Evolutionary conservation across 2,888 invertebrate species (phyloP).

Genomic region (Polyploca ridens): DNA sequence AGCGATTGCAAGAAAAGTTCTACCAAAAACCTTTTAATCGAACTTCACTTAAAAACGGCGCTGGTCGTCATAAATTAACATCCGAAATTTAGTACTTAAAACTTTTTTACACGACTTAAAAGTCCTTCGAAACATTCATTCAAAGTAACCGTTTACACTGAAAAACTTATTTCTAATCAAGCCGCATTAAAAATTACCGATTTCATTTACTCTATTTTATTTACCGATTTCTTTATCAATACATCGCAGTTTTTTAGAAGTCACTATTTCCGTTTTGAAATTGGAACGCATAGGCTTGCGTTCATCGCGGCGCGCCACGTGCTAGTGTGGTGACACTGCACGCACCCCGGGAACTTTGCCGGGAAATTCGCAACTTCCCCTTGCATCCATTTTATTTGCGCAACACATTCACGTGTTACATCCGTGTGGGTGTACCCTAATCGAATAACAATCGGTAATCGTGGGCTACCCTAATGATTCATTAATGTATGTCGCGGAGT

Average conservation of each 20-base stretch:
- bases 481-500: conserved; percentile 60
- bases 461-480: conserved; percentile 70
- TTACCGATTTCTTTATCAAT: background rate
- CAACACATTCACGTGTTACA: conserved; percentile 26
- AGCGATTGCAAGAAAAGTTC: background rate
- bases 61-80: background rate
- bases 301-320: conserved; percentile 75
- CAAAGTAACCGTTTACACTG: background rate
- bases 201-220: too few relatives aligned
- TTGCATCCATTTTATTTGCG: conserved; percentile 24
- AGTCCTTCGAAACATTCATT: background rate
- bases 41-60: background rate
- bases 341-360: conserved; percentile 71
- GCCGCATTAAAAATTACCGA: background rate
- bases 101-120: background rate
- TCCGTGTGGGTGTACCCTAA: conserved; percentile 60
- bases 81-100: background rate
- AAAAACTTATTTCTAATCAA: background rate
- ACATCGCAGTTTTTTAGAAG: conserved; percentile 21
- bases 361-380: conserved; percentile 13
- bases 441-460: conserved; percentile 71
- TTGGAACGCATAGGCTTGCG: conserved; percentile 73
- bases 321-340: conserved; percentile 75
- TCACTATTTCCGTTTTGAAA: conserved; percentile 45
- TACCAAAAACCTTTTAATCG: background rate